Conservation (phyloP, 2,888 invertebrate genomes). For the Synergus umbraculus region DNA sequence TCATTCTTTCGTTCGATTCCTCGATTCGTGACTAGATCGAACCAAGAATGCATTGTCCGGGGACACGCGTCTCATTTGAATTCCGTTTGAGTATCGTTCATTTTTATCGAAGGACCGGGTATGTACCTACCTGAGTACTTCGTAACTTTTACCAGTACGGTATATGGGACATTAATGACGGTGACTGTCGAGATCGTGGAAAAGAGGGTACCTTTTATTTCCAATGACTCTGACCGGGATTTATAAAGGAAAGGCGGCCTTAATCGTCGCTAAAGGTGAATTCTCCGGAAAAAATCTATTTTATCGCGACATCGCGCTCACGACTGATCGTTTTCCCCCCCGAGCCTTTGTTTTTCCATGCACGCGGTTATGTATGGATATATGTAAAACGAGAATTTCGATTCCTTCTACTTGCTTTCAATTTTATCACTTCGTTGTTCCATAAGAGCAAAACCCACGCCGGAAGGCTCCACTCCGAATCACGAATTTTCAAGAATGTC, state of each 20-base stretch:
- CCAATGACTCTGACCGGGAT: conserved; percentile 53
- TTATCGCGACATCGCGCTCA: conserved; percentile 52
- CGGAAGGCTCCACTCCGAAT: background rate
- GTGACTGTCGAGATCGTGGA: conserved; percentile 60
- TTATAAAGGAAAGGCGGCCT: conserved; percentile 55
- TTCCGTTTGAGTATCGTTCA: conserved; percentile 67
- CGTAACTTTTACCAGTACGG: conserved; percentile 58
- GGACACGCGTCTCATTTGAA: conserved; percentile 65
- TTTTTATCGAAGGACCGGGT: conserved; percentile 65
- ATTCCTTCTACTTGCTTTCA: conserved; percentile 30
- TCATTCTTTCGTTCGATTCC: conserved; percentile 50
- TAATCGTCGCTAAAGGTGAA: conserved; percentile 59
- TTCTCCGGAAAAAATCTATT: conserved; percentile 56
- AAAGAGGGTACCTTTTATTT: conserved; percentile 59
- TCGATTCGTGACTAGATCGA: conserved; percentile 58
- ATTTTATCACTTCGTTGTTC: conserved; percentile 31
- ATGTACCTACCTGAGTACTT: conserved; percentile 55
- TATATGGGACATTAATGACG: conserved; percentile 61
- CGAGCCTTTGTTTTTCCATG: conserved; percentile 38
- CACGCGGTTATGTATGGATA: conserved; percentile 38
- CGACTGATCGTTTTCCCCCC: conserved; percentile 41
- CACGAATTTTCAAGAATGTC: conserved; percentile 11
- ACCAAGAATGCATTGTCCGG: conserved; percentile 58
- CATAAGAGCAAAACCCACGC: conserved; percentile 18
- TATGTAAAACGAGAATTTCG: conserved; percentile 40